Evolutionary conservation across 2,113 vertebrate species (phyloP).

Genomic region (Neofelis nebulosa): DNA sequence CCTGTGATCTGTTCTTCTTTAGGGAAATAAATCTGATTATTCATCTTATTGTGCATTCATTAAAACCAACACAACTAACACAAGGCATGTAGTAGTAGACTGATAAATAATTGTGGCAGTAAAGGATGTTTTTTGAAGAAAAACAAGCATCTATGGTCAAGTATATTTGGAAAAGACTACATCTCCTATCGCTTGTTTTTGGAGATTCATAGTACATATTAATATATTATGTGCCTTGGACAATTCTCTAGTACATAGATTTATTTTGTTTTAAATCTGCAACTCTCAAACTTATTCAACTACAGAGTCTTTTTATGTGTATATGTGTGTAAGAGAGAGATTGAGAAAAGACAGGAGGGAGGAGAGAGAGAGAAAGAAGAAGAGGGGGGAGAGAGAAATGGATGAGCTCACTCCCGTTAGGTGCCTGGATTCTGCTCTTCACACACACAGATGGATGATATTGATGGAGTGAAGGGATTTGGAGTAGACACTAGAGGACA

Average conservation of each 20-base stretch:
- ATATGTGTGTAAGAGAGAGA: not conserved
- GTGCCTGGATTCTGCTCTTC: not conserved
- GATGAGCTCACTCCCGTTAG: not conserved
- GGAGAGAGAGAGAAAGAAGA: not conserved
- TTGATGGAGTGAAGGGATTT: not conserved
- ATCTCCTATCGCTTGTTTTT: not conserved
- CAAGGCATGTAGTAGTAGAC: not conserved
- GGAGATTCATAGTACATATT: not conserved
- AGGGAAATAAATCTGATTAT: not conserved
- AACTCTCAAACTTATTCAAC: not conserved
- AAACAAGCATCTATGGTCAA: not conserved
- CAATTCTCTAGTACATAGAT: not conserved
- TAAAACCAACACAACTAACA: not conserved
- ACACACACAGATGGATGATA: not conserved
- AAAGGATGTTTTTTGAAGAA: not conserved
- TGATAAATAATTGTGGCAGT: not conserved
- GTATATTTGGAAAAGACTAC: not conserved
- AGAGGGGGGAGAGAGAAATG: not conserved
- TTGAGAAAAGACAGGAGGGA: not conserved
- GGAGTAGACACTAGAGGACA: not conserved
- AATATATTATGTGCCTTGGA: not conserved
- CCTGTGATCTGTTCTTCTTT: not conserved
- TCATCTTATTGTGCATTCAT: not conserved
- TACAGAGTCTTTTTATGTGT: not conserved
- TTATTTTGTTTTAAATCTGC: not conserved